Percentiles rank a stretch among this genome's conserved stretches.
These are phyloP conservation scores for Protodeltote pygarga DNA, from an alignment of 2,888 invertebrate species.

Conservation along the genomic window DNA sequence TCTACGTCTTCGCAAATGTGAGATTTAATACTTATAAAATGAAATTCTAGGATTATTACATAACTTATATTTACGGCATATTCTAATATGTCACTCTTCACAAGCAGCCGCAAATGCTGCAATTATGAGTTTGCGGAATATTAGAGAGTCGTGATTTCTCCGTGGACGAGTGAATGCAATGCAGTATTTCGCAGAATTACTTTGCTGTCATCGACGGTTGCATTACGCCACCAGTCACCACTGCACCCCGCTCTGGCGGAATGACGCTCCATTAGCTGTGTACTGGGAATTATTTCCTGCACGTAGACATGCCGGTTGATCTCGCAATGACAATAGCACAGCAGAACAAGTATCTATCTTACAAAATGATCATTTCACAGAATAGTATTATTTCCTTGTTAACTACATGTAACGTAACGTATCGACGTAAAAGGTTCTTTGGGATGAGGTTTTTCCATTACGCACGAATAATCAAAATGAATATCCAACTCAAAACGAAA, in stretches of 20 bases:
- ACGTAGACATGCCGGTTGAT: conserved; percentile 57
- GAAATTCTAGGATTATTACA: conserved; percentile 55
- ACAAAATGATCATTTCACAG: conserved; percentile 41
- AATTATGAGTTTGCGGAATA: conserved; percentile 42
- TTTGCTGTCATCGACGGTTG: conserved; percentile 65
- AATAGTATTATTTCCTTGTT: conserved; percentile 37
- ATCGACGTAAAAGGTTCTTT: conserved; percentile 3
- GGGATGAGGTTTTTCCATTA: conserved; percentile 24
- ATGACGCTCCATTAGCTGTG: conserved; percentile 67
- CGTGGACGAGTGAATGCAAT: conserved; percentile 66
- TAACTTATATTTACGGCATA: conserved; percentile 6
- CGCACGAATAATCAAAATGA: conserved; percentile 6
- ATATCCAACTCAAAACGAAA: too few relatives aligned
- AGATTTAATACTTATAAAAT: too few relatives aligned
- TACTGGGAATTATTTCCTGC: conserved; percentile 70
- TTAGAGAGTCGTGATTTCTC: conserved; percentile 62
- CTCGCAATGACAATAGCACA: conserved; percentile 45
- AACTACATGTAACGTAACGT: conserved; percentile 11
- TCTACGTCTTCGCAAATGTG: conserved; percentile 53
- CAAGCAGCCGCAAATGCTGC: too few relatives aligned
- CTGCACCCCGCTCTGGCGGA: conserved; percentile 54
- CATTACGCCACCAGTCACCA: conserved; percentile 67
- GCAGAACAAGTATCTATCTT: conserved; percentile 26
- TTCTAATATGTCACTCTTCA: conserved; percentile 16
- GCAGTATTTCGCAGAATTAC: conserved; percentile 70